Conservation (phyloP, 1,140 invertebrate species). For the Dreissena polymorpha region DNA sequence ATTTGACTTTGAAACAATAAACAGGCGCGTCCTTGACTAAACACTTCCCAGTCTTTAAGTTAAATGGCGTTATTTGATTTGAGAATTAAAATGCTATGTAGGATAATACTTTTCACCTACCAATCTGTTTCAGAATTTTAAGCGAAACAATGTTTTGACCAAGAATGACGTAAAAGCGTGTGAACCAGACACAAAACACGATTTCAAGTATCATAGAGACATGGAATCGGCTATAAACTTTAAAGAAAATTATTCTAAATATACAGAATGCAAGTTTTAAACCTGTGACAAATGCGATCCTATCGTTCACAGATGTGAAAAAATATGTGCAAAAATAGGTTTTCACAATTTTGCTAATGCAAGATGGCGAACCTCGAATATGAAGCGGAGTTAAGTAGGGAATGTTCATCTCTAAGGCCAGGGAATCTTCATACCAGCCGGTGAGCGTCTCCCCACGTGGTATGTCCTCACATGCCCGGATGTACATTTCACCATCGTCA, state of each 20-base stretch:
- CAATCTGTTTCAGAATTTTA: too few relatives aligned
- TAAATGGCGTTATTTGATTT: too few relatives aligned
- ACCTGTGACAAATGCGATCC: background rate
- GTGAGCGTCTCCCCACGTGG: constrained; percentile 83
- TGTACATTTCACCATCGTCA: constrained; percentile 61
- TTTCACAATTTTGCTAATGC: background rate
- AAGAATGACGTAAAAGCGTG: too few relatives aligned
- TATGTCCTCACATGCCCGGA: constrained; percentile 79
- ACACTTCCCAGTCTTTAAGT: too few relatives aligned
- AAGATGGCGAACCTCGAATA: constrained; percentile 85
- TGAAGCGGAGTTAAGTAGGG: constrained; percentile 90
- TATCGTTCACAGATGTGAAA: background rate
- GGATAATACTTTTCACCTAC: too few relatives aligned
- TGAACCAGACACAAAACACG: too few relatives aligned
- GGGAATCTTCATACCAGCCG: constrained; percentile 91
- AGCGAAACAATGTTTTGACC: too few relatives aligned
- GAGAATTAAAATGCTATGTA: too few relatives aligned
- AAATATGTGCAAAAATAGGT: background rate
- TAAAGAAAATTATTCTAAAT: background rate
- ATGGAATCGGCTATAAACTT: too few relatives aligned
- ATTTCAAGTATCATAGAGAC: too few relatives aligned
- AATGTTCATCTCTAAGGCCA: constrained; percentile 85
- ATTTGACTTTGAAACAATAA: too few relatives aligned
- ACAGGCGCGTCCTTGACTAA: too few relatives aligned
- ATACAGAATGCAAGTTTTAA: background rate